phyloP scores from a whole-genome alignment of 1,140 invertebrate genomes.

The Elymnias hypermnestra region DNA sequence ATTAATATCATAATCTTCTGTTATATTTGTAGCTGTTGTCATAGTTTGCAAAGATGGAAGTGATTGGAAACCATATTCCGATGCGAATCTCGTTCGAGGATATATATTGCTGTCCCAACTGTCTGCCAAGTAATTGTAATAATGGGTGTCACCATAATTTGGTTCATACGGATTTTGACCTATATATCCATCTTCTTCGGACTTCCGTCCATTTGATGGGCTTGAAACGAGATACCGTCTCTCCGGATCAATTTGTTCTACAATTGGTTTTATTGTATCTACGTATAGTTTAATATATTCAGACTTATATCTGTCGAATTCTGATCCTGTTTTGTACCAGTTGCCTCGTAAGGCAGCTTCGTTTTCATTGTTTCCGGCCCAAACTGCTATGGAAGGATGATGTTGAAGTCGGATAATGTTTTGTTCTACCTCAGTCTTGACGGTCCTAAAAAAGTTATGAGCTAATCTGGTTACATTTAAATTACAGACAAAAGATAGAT shows the following conservation, averaged over 20 bases:
- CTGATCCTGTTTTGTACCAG: constrained; percentile 85
- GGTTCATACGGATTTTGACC: constrained; percentile 86
- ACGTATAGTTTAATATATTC: constrained; percentile 95
- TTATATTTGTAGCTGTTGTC: constrained; percentile 70
- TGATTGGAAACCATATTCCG: constrained; percentile 97
- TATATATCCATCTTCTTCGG: constrained; percentile 85
- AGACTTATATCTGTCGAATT: constrained; percentile 79
- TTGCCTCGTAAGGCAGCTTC: constrained; percentile 91
- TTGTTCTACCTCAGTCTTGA: constrained; percentile 87
- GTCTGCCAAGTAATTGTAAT: constrained; percentile 91
- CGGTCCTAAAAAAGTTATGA: constrained; percentile 70
- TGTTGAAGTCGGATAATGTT: constrained; percentile 90
- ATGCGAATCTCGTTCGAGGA: constrained; percentile 90
- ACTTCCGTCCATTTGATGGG: constrained; percentile 92
- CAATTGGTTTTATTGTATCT: constrained; percentile 83
- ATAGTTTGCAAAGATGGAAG: constrained; percentile 84
- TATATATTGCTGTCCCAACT: constrained; percentile 88
- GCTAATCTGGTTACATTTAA: no score
- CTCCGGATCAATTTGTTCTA: constrained; percentile 78
- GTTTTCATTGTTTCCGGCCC: constrained; percentile 99
- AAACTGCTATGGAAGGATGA: constrained; percentile 92
- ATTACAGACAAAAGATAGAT: no score
- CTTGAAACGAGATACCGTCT: constrained; percentile 90
- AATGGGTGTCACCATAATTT: constrained; percentile 95
- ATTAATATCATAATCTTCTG: constrained; percentile 78